Base-by-base conservation (phyloP, 2,888 invertebrate genomes). In the Tridacna gigas region DNA sequence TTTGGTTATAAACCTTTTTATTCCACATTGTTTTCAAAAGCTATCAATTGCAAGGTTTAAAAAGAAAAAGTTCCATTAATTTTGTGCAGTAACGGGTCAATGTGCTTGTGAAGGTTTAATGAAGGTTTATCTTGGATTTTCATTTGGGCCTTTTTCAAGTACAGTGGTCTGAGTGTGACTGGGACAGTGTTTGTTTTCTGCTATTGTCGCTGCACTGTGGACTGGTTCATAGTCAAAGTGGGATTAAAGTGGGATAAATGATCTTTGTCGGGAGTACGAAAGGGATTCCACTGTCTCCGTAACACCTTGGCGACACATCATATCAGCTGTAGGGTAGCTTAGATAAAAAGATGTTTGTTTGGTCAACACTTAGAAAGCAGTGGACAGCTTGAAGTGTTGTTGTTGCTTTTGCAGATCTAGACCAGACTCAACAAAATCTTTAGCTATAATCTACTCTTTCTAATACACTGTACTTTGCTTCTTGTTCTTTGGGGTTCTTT, bases 131-230 rank as follows among this genome's bases (percentile, higher is more conserved):
- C 71, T 12, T n/a, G 71, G 71, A 71, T 71, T 71, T 51, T 51
- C 71, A 12, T n/a, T 25, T 48, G 22, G 71, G 18, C 37, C 71
- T 71, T 20, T n/a, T 51, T 71, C 51, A 71, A 71, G 71, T 71
- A 71, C 25, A 11, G n/a, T 25, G 0, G 71, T 47, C 71, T 13
- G 47, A 51, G 25, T 51, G 25, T 71, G 71, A 71, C 71, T 22
- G 48, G 22, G 51, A 51, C 71, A 25, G 25, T 51, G 71, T 71
- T 71, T 71, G 71, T 71, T 71, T 71, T 71, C 71, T 71, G 51
- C 71, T 71, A 51, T 71, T 25, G 51, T 71, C 71, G 51, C 71
- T 71, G 71, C 71, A 71, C 71, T 51, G 26, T 71, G 47, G 71
- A 51, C 71, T 71, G 71, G 71, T 25, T 47, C 28, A 22, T 51